Evolutionary conservation across 92 coral and sea anemone genomes (phyloP).

Genomic region (Umimayanthus chanpuru): DNA sequence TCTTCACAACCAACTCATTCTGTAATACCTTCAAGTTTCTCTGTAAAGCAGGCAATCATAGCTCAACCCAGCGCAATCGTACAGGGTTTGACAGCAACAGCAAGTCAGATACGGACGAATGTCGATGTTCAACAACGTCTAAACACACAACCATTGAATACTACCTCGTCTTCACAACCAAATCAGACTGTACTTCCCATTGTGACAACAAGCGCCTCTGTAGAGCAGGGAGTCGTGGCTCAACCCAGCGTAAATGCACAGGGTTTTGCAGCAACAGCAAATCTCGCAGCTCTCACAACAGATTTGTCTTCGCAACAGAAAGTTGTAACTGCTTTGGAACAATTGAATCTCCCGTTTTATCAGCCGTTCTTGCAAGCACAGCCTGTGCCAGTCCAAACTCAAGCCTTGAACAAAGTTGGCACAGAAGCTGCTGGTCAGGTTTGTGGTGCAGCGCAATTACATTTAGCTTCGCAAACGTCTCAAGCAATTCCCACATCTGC

Average conservation of each 20-base stretch:
- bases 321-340: background rate
- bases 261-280: background rate
- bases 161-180: background rate
- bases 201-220: background rate
- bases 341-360: background rate
- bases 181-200: background rate
- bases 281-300: background rate
- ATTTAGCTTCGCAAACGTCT: background rate
- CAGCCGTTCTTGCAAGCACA: background rate
- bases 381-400: background rate
- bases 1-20: background rate
- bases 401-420: background rate
- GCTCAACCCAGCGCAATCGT: background rate
- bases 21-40: background rate
- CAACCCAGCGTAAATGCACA: background rate
- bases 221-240: background rate
- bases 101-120: background rate
- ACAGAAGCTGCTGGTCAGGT: background rate
- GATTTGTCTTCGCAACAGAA: background rate
- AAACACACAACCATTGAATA: conserved; percentile 20
- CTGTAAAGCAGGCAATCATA: background rate
- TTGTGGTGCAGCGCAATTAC: conserved; percentile 6
- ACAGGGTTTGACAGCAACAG: background rate
- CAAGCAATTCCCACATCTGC: background rate
- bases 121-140: background rate